phyloP scores from a whole-genome alignment of 2,797 vertebrate species.

The Intellagama lesueurii region DNA sequence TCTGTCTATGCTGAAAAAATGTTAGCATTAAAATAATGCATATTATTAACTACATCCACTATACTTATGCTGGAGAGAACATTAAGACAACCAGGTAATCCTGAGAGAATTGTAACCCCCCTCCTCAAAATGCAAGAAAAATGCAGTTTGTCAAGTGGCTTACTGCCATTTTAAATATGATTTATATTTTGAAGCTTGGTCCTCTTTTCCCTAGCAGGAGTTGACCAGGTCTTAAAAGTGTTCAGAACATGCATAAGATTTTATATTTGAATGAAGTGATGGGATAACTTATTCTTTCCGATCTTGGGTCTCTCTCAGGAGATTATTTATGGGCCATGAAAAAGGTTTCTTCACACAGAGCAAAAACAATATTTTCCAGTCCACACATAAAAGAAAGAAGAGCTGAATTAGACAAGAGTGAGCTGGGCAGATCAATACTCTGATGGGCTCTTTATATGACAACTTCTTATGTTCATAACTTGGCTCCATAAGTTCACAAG shows the following conservation, averaged over 20 bases:
- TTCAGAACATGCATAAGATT: constrained; percentile 7
- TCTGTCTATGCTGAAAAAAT: neutral
- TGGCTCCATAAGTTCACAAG: too few species aligned
- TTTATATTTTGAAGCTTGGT: neutral
- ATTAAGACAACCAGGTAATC: neutral
- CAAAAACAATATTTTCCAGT: neutral
- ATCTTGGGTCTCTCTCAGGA: neutral
- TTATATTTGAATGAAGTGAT: neutral
- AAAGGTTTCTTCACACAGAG: neutral
- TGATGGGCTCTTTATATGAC: too few species aligned
- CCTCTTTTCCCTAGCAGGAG: neutral
- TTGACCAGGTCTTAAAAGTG: constrained; percentile 1
- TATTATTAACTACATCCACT: neutral
- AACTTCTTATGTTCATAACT: too few species aligned
- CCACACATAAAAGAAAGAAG: neutral
- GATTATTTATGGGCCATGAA: neutral
- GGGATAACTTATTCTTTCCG: neutral
- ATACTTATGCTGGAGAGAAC: constrained; percentile 1
- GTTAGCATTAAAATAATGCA: neutral
- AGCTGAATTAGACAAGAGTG: too few species aligned
- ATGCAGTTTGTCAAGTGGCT: constrained; percentile 6
- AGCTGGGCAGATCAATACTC: too few species aligned
- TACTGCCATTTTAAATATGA: neutral
- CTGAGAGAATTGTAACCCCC: neutral
- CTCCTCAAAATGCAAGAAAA: neutral